Conservation (phyloP, 1,140 invertebrate genomes). For the Stegodyphus dumicola region DNA sequence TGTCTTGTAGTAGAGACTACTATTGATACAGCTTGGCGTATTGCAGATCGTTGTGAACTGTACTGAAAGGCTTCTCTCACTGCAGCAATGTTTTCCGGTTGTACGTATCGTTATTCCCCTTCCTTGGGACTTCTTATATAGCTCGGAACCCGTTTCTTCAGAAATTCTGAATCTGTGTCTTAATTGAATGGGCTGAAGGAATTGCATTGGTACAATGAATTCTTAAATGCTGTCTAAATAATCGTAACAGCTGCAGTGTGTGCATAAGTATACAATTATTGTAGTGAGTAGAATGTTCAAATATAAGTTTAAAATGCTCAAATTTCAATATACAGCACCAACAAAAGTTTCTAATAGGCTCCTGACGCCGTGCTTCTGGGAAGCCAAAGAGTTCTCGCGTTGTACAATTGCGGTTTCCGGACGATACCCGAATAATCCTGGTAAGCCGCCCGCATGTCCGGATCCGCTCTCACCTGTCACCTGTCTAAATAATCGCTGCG, state of each 20-base stretch:
- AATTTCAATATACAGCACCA: too few species aligned
- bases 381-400: too few species aligned
- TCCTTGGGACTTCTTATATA: not conserved
- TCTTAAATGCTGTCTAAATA: not conserved
- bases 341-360: too few species aligned
- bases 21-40: not conserved
- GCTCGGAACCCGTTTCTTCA: not conserved
- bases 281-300: too few species aligned
- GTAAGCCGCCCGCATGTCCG: too few species aligned
- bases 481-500: not conserved
- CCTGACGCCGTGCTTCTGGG: too few species aligned
- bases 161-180: not conserved
- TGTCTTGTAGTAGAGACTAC: not conserved
- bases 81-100: not conserved
- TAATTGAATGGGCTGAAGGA: not conserved
- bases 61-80: not conserved
- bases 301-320: too few species aligned
- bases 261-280: too few species aligned
- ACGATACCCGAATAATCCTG: too few species aligned
- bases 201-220: not conserved
- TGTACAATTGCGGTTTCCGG: too few species aligned
- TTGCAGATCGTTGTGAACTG: not conserved
- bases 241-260: too few species aligned
- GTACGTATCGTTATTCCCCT: not conserved
- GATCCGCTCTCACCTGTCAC: too few species aligned